These are phyloP conservation scores for Tipula helvola DNA, from an alignment of 2,888 invertebrate species.

Conservation along the genomic window DNA sequence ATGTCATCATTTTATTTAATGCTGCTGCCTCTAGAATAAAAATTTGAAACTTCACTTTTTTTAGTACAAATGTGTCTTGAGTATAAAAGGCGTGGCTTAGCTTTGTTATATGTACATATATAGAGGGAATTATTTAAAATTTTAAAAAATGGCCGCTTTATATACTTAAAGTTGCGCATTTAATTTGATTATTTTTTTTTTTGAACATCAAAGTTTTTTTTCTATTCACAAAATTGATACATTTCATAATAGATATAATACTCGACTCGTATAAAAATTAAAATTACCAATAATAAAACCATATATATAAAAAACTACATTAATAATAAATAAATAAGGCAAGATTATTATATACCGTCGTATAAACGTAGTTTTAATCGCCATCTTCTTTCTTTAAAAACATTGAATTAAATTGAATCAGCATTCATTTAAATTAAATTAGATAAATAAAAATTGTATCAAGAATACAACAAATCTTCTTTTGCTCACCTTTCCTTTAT, in stretches of 20 bases:
- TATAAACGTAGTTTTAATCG: not conserved
- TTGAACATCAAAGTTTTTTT: not conserved
- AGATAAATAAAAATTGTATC: no score
- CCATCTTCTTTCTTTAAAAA: not conserved
- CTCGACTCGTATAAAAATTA: not conserved
- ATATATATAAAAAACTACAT: not conserved
- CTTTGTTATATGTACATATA: not conserved
- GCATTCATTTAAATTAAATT: not conserved
- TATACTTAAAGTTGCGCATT: not conserved
- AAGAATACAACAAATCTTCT: no score
- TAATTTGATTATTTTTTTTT: not conserved
- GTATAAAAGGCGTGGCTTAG: not conserved
- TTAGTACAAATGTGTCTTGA: not conserved
- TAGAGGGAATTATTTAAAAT: not conserved
- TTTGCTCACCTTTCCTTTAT: no score
- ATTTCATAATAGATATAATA: not conserved
- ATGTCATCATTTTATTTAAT: not conserved
- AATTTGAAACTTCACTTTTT: not conserved
- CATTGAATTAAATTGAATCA: not conserved
- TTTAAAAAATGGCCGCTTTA: not conserved
- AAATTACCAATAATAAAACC: not conserved
- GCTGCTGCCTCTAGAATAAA: not conserved
- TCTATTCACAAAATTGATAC: not conserved
- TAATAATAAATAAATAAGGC: not conserved
- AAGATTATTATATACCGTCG: not conserved